Evolutionary conservation across 2,113 vertebrate species (phyloP), one percentile per base, ranked within the genome.

Genomic region (Percina caprodes): DNA sequence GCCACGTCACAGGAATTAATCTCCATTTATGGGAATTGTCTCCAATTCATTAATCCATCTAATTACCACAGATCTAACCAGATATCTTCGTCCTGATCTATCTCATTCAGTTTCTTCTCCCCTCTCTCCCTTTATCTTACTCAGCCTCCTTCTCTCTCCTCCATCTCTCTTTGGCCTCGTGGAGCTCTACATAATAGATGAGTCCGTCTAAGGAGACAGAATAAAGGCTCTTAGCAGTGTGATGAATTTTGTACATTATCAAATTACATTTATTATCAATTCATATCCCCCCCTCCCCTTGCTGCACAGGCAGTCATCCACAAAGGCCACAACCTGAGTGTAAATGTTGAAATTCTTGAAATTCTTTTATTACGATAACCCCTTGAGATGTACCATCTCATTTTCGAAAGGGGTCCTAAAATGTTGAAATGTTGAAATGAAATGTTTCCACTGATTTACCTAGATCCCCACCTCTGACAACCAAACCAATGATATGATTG

Each of bases 181-280:
- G 86, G 88, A 93, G 92, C 79, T 59, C 68, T 90, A 60, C 86
- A 91, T 93, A 92, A 94, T 92, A 85, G 84, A 94, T 93, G 91
- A 88, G 82, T 77, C 91, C 82, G 86, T 92, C 88, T 69, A 62
- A 84, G 60, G 52, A 77, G 90, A 86, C 77, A 60, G 82, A 88
- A 78, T 80, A 82, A 88, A 90, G 84, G 80, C 88, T 92, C 83
- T 90, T 86, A 82, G 82, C 70, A 8, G 56, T 55, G 78, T 91
- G 83, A 94, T 92, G 70, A 90, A 94, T 92, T 89, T 85, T 89
- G 80, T 86, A 91, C 80, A 87, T 93, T 86, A 91, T 89, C 84
- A 90, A 91, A 93, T 92, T 91, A 91, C 76, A 89, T 84, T 88
- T 89, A 70, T 86, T 87, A 89, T 91, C 85, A 91, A 83, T 89